A percentile compares a stretch with the other conserved stretches of the same genome.
Conservation (phyloP, 2,888 invertebrate species). For the Nineta flava region DNA sequence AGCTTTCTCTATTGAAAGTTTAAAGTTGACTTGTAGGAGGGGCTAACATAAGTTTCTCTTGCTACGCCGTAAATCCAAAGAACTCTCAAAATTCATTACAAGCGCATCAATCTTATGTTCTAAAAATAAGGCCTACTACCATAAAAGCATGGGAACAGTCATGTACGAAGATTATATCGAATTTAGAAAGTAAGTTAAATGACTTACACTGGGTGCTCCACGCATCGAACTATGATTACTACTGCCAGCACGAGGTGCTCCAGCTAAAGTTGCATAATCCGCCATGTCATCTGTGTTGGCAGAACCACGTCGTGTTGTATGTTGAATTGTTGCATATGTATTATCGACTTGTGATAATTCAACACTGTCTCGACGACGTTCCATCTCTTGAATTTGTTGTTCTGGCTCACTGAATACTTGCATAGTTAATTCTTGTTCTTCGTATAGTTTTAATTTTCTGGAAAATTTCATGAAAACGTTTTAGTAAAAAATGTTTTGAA, state of each 20-base stretch:
- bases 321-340: slow-evolving; percentile 67
- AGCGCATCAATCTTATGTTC: no score
- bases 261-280: slow-evolving; percentile 49
- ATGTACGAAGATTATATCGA: no score
- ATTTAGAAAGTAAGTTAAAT: no score
- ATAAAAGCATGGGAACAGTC: no score
- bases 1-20: neutral
- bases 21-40: slow-evolving; percentile 5
- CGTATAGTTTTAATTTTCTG: slow-evolving; percentile 72
- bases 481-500: neutral
- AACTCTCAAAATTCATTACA: no score
- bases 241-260: slow-evolving; percentile 23
- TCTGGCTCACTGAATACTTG: slow-evolving; percentile 75
- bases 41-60: neutral
- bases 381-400: slow-evolving; percentile 28
- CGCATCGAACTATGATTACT: slow-evolving; percentile 30
- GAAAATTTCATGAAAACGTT: slow-evolving; percentile 10
- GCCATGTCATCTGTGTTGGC: slow-evolving; percentile 35
- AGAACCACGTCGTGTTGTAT: slow-evolving; percentile 35
- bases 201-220: slow-evolving; percentile 36
- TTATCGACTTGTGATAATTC: slow-evolving; percentile 45
- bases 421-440: slow-evolving; percentile 87
- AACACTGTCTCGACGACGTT: slow-evolving; percentile 29
- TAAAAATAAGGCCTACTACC: no score
- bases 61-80: no score